Base-by-base conservation (phyloP, 2,888 invertebrate species). In the Lasioglossum morio region DNA sequence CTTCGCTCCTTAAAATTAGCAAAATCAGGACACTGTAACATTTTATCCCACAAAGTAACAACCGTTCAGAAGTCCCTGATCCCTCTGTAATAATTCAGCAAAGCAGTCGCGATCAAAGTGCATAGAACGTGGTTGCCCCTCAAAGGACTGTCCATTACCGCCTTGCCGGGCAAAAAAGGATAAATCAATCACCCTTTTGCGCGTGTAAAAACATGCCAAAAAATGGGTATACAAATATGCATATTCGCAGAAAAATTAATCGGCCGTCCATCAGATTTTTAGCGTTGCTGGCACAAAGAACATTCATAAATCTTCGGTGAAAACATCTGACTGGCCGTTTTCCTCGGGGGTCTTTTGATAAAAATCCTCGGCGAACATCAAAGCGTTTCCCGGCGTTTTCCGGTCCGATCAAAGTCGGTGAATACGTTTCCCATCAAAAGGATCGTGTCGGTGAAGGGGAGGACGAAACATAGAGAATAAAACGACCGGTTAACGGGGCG, bases 211-310 rank as follows among this genome's bases (percentile, higher is more conserved):
- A 12, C n/a, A 12, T 12, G n/a, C n/a, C 4, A 12, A 57, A n/a
- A 57, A 57, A n/a, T 57, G n/a, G n/a, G n/a, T 57, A 57, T 57
- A 57, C 57, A 57, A 57, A 57, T 57, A 57, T 57, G 57, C n/a
- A 57, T 3, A n/a, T 57, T 57, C n/a, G 34, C 12, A n/a, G 57
- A 57, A 57, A 57, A 57, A 57, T 57, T 57, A 57, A 57, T 57
- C 57, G n/a, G 57, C 57, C 57, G 57, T 57, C 57, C 57, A n/a
- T 57, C 57, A 57, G 57, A 57, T n/a, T 57, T 57, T 57, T n/a
- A 57, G 57, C 57, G 57, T n/a, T n/a, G 57, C 57, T 0, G 8
- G 57, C 57, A 57, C 57, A 57, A 57, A 57, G 57, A n/a, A 57
- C 57, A n/a, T 23, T 57, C 57, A 57, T 57, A 57, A 57, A 57